Percentiles rank a stretch among this genome's conserved stretches.
Conservation (phyloP, 2,888 invertebrate genomes). For the Heteromyza rotundicornis region DNA sequence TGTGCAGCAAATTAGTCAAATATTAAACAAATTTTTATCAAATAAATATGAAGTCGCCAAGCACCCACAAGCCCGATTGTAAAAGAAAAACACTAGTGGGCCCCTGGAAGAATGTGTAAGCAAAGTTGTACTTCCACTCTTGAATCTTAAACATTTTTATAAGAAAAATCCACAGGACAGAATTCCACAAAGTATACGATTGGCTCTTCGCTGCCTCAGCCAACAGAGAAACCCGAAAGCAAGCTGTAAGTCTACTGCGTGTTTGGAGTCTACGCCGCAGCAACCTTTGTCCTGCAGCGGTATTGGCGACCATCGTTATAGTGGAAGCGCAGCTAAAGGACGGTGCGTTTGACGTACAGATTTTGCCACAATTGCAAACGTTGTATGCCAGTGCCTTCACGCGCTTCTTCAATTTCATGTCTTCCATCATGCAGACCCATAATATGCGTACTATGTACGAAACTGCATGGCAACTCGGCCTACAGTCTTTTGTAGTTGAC, state of each 20-base stretch:
- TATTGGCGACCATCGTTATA: constrained; percentile 55
- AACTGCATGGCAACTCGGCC: constrained; percentile 53
- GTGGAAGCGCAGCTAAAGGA: constrained; percentile 55
- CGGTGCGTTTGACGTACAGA: constrained; percentile 7
- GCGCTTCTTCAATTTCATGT: constrained; percentile 62
- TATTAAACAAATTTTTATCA: too few relatives aligned
- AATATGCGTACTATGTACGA: constrained; percentile 58
- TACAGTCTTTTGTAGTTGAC: constrained; percentile 61
- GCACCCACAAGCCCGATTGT: too few relatives aligned
- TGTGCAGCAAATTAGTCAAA: too few relatives aligned
- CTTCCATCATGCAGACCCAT: constrained; percentile 56
- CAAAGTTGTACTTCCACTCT: neutral
- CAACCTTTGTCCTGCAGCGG: constrained; percentile 56
- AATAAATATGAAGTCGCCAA: too few relatives aligned
- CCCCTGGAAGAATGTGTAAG: constrained; percentile 58
- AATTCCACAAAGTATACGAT: constrained; percentile 54
- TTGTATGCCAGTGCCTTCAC: constrained; percentile 58
- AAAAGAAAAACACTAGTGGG: constrained; percentile 52
- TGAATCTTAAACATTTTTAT: neutral
- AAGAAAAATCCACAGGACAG: constrained; percentile 37
- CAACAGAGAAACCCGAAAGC: constrained; percentile 27
- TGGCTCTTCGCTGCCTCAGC: constrained; percentile 45
- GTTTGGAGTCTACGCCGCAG: constrained; percentile 58
- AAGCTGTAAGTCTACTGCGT: constrained; percentile 48
- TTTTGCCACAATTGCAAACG: constrained; percentile 38